Evolutionary conservation across 1,140 invertebrate genomes (phyloP).

Genomic region (Camponotus pennsylvanicus): DNA sequence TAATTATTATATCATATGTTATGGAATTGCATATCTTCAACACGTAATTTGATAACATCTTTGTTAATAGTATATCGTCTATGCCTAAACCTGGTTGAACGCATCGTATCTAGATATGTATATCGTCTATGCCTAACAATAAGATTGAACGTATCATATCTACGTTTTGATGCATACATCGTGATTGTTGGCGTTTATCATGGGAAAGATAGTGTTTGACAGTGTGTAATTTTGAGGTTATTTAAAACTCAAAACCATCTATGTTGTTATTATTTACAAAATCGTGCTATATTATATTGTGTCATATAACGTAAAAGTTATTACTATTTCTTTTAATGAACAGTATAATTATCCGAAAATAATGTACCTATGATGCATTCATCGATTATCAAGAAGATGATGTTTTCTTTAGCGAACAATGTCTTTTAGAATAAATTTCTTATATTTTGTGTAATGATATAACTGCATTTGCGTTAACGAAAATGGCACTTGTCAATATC

Average conservation of each 20-base stretch:
- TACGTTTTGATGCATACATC: no score
- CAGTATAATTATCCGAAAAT: not conserved
- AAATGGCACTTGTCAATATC: slow-evolving; percentile 83
- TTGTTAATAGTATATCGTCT: no score
- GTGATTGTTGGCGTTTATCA: no score
- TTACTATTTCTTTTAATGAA: not conserved
- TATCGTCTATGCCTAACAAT: no score
- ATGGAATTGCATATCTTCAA: no score
- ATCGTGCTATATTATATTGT: not conserved
- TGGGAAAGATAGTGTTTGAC: no score
- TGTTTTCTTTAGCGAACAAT: not conserved
- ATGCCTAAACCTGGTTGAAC: no score
- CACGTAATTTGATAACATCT: no score
- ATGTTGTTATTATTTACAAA: not conserved
- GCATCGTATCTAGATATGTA: no score
- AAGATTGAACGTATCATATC: no score
- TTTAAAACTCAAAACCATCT: not conserved
- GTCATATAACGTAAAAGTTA: not conserved
- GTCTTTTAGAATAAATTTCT: not conserved
- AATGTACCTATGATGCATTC: not conserved
- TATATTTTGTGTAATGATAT: not conserved
- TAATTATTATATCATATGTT: no score
- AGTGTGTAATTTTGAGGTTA: slow-evolving; percentile 15
- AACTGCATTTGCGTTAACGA: slow-evolving; percentile 8
- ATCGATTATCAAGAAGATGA: not conserved